Base-by-base conservation (phyloP, 2,797 vertebrate genomes). In the Pseudochaenichthys georgianus region DNA sequence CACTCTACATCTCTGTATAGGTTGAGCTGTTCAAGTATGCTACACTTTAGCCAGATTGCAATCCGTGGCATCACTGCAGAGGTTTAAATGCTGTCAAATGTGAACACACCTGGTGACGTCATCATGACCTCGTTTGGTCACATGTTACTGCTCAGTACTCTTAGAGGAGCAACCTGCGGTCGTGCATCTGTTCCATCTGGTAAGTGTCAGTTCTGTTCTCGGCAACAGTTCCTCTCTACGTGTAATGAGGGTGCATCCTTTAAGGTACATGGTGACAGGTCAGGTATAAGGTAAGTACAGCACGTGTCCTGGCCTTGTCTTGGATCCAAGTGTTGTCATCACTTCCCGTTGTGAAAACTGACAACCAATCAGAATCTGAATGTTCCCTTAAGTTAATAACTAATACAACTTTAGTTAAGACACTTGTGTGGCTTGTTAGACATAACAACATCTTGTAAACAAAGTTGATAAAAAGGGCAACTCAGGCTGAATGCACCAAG, bases 401-500 rank as follows among this genome's bases (percentile, higher is more conserved):
- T 41, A 7, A 64, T 46, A 11, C 34, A 59, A 42, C 17, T 84
- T 73, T 42, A 70, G 19, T 69, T 81, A 82, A 86, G 79, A 87
- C 76, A 81, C 74, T 62, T 82, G 41, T 68, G 65, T 73, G 68
- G 64, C 58, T 74, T 63, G 41, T 16, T 67, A 60, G 50, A 80
- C 67, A 64, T 1, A 60, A 73, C 59, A 65, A 34, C 19, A 77
- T 21, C 54, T 71, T 71, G 71, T 58, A 79, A 76, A 83, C 70
- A 65, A 74, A 70, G 58, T 63, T 34, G 19, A 78, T 41, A 50
- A 84, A 61, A 68, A 73, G 57, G 66, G 70, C 63, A 76, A 80
- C 75, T 34, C 1, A 64, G 80, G 67, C 38, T 68, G 70, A 89
- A 85, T 70, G 82, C 73, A 87, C 64, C 57, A 64, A 58, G 62